Evolutionary conservation across 2,797 vertebrate species (phyloP), one percentile per base, ranked within the genome.

Genomic region (Sylvia borin): DNA sequence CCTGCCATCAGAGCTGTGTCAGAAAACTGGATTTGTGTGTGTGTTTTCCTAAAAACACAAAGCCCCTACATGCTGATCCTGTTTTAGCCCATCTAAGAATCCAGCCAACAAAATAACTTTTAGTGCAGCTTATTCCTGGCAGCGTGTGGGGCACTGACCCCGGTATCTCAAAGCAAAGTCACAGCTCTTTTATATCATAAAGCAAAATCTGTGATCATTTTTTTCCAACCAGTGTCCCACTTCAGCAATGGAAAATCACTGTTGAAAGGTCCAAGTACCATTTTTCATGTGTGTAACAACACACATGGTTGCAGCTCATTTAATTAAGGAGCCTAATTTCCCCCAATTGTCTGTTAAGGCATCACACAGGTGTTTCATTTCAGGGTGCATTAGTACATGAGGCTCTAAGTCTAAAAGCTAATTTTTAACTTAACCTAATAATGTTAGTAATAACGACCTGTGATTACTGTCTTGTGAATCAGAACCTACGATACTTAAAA

Each of bases 391-490:
- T 95, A 97, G 91, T 95, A 94, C 92, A 95, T 51, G 76, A 87
- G 77, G 95, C 97, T 96, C 54, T 95, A 86, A 97, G 96, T 96
- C 96, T 93, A 94, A 93, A 95, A 97, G 96, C 96, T 97, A 95
- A 97, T 97, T 98, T 97, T 97, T 97, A 97, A 97, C 96, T 95
- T 94, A 95, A 94, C 92, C 96, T 97, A 98, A 97, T 98, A 96
- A 95, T 89, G 94, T 94, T 70, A 79, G 93, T 79, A 98, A 97
- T 98, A 97, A 97, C 45, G 87, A 95, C 93, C 95, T 76, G 85
- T 79, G 83, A 96, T 97, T 97, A 97, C 93, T 95, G 95, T 92
- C 96, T 97, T 96, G 93, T 98, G 97, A 97, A 98, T 98, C 96
- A 97, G 97, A 96, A 95, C 94, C 93, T 96, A 79, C 79, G 94